Base-by-base conservation (phyloP, 2,113 vertebrate genomes). In the Microtus oregoni region DNA sequence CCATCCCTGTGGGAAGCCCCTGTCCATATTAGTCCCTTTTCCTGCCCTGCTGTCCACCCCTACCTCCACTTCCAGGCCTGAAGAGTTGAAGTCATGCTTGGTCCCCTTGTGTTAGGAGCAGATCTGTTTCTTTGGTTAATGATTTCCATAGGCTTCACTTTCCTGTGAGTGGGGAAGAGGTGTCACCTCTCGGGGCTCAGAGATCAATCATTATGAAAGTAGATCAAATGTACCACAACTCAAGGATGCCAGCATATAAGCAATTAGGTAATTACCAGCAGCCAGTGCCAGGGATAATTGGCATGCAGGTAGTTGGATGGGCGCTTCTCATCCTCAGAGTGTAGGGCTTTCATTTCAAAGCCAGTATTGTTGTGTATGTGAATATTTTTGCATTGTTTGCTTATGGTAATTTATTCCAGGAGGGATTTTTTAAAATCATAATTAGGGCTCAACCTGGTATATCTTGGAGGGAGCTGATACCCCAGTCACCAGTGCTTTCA, bases 331-430 rank as follows among this genome's bases (percentile, higher is more conserved):
- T 89, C 73, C 92, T 0, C 85, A 20, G 24, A 22, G 26, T 44
- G 3, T 0, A 75, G 30, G 47, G 75, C n/a, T 97, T 95, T 91
- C 75, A 35, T 96, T 97, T 97, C 94, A 96, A 97, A 94, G 52
- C 81, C 94, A 92, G 85, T 97, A 41, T 92, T 96, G 20, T 97
- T 95, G 90, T 94, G 76, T 76, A 1, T 32, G 17, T 81, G 9
- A 88, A 5, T 81, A 28, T 41, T 97, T 70, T 96, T 96, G 35
- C 68, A 78, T 1, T 79, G 90, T 97, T 96, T 97, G 93, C 89
- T 97, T 97, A 32, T 32, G 38, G 50, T 97, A 92, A 83, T 82
- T 92, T 92, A 78, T 94, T 72, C 47, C 90, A 86, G 28, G 81
- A 86, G 92, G n/a, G 38, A 38, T 89, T 93, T 92, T 95, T 72